Percentiles rank a stretch among this genome's conserved stretches.
Conservation (phyloP, 1,140 invertebrate genomes). For the Littorina saxatilis region DNA sequence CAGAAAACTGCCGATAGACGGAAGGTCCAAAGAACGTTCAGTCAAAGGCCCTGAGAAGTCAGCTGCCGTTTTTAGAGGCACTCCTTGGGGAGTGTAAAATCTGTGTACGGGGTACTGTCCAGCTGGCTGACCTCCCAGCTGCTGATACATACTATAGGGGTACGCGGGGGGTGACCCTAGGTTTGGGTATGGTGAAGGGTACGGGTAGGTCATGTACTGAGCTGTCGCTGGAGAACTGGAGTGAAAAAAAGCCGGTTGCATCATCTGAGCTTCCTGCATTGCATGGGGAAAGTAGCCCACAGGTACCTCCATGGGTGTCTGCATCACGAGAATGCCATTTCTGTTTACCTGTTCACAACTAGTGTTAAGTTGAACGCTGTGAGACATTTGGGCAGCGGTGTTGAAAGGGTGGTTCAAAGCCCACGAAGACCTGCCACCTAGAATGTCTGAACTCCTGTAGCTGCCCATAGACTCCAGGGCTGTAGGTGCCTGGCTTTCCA, state of each 20-base stretch:
- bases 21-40: conserved; percentile 45
- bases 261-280: too few species aligned
- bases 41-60: conserved; percentile 1
- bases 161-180: conserved; percentile 14
- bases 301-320: too few species aligned
- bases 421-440: neutral
- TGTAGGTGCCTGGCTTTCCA: neutral
- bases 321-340: too few species aligned
- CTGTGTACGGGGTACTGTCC: conserved; percentile 9
- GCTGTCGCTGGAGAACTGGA: neutral
- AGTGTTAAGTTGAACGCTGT: too few species aligned
- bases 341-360: too few species aligned
- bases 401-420: neutral
- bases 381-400: too few species aligned
- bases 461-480: neutral
- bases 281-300: too few species aligned
- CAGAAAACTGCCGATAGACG: conserved; percentile 61
- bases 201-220: neutral
- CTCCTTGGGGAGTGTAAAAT: neutral
- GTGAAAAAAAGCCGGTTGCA: neutral
- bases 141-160: conserved; percentile 16
- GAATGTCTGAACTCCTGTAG: neutral
- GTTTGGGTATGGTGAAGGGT: neutral
- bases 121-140: neutral
- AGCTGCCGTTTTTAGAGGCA: neutral